Evolutionary conservation across 2,888 invertebrate species (phyloP).

Genomic region (Macroteleia sp.): DNA sequence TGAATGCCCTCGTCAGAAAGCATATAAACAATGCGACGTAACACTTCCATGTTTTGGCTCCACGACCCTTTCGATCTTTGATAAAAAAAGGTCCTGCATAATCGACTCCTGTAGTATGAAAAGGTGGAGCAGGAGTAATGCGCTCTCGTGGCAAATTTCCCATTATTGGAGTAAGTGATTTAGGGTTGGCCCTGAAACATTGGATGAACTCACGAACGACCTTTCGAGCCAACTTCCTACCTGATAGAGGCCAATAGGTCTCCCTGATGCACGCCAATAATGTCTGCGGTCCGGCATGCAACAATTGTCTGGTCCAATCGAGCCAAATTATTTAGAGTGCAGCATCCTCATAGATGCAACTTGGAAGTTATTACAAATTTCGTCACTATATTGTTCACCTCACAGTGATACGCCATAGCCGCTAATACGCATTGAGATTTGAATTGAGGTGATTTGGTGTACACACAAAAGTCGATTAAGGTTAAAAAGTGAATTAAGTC

Average conservation of each 20-base stretch:
- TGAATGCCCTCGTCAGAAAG: not conserved
- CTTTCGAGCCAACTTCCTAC: not conserved
- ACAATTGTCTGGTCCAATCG: not conserved
- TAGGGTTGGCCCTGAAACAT: conserved; percentile 54
- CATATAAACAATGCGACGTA: conserved; percentile 59
- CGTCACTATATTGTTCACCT: too few relatives aligned
- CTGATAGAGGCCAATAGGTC: not conserved
- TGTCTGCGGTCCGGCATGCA: conserved; percentile 10
- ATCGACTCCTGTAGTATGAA: conserved; percentile 65
- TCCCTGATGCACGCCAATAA: not conserved
- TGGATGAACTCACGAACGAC: conserved; percentile 38
- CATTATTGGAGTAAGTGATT: conserved; percentile 59
- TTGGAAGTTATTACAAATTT: too few relatives aligned
- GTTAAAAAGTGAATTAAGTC: too few relatives aligned
- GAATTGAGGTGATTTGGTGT: too few relatives aligned
- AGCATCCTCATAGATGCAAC: too few relatives aligned
- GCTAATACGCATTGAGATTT: too few relatives aligned
- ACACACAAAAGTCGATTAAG: too few relatives aligned
- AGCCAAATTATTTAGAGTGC: too few relatives aligned
- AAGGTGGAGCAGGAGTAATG: conserved; percentile 51
- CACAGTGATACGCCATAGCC: too few relatives aligned
- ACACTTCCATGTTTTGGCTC: conserved; percentile 52
- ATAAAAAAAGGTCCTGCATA: conserved; percentile 66
- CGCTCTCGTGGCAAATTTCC: conserved; percentile 67
- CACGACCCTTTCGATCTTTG: conserved; percentile 56